Evolutionary conservation across 2,113 vertebrate genomes (phyloP).

Genomic region (Gila orcuttii): DNA sequence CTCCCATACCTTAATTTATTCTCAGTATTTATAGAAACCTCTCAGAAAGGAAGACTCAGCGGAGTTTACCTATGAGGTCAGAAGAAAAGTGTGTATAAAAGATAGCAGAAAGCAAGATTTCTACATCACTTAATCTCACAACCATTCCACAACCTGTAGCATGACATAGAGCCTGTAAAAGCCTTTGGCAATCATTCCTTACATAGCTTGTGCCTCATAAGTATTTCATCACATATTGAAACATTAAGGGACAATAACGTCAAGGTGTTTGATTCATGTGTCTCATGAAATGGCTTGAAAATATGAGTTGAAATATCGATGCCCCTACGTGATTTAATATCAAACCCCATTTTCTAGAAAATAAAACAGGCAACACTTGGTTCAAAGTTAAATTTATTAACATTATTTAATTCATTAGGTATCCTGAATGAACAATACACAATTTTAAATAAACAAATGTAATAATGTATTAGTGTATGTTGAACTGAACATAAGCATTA

Average conservation of each 20-base stretch:
- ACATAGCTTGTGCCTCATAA: constrained; percentile 6
- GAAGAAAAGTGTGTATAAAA: constrained; percentile 20
- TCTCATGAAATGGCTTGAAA: background rate
- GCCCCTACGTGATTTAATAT: background rate
- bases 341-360: background rate
- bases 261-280: constrained; percentile 23
- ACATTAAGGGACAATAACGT: background rate
- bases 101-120: constrained; percentile 16
- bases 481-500: too few relatives aligned
- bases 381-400: background rate
- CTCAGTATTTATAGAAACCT: constrained; percentile 52
- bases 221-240: constrained; percentile 12
- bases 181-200: background rate
- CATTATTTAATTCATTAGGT: background rate
- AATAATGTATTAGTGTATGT: too few relatives aligned
- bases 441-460: too few relatives aligned
- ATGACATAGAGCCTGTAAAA: constrained; percentile 10
- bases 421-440: background rate
- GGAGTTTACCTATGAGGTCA: constrained; percentile 37
- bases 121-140: constrained; percentile 13
- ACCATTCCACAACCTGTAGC: background rate
- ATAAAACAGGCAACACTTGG: background rate
- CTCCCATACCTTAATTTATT: constrained; percentile 23
- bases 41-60: constrained; percentile 23
- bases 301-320: background rate